Evolutionary conservation across 30 jellyfish, hydroid and myxozoan species (phyloP).

Genomic region (Phacellophora camtschatica): DNA sequence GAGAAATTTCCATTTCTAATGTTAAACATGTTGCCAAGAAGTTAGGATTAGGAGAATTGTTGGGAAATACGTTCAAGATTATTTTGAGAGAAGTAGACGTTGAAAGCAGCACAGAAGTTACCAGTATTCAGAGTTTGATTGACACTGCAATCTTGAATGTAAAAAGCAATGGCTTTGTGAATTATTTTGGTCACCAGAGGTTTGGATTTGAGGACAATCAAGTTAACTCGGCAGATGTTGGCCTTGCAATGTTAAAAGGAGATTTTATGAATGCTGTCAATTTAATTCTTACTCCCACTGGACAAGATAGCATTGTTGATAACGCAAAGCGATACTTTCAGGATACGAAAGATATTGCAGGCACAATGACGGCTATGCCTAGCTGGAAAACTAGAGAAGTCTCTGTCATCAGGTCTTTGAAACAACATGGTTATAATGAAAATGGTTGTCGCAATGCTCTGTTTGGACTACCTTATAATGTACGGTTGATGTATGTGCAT

Average conservation of each 20-base stretch:
- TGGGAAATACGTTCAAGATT: constrained; percentile 4
- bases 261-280: constrained; percentile 54
- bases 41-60: constrained; percentile 50
- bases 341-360: constrained; percentile 33
- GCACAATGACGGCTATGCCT: constrained; percentile 67
- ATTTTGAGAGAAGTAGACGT: not conserved
- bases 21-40: not conserved
- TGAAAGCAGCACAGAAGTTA: not conserved
- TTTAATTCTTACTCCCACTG: constrained; percentile 56
- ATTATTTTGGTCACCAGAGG: constrained; percentile 77
- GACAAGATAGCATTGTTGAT: constrained; percentile 28
- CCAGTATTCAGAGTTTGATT: not conserved
- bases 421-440: constrained; percentile 59
- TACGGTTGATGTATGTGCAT: constrained; percentile 73
- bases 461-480: constrained; percentile 39
- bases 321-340: constrained; percentile 48
- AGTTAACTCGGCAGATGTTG: constrained; percentile 42
- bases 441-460: constrained; percentile 74
- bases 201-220: constrained; percentile 64
- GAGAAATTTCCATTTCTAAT: constrained; percentile 20
- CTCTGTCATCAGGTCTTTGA: constrained; percentile 49
- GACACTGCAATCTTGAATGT: constrained; percentile 11
- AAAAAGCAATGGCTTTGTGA: constrained; percentile 49
- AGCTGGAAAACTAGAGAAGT: constrained; percentile 57
- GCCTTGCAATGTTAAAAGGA: constrained; percentile 54